phyloP scores from a whole-genome alignment of 2,113 vertebrate genomes.

The Xenopus laevis region DNA sequence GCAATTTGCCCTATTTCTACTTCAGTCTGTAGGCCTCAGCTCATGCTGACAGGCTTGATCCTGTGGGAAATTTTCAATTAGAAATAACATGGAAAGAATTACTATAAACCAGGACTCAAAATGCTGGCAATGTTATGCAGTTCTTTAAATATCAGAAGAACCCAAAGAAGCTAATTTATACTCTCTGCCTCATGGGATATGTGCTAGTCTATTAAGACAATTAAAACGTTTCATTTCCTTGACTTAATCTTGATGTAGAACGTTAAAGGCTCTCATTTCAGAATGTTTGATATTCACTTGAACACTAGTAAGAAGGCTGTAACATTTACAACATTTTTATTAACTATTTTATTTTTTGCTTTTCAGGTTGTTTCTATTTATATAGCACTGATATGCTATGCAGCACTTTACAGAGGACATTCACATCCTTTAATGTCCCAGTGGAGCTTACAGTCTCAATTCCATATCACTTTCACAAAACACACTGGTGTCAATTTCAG shows the following conservation, averaged over 20 bases:
- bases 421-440: no score
- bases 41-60: constrained; percentile 56
- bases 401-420: no score
- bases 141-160: constrained; percentile 23
- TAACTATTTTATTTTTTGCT: no score
- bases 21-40: constrained; percentile 55
- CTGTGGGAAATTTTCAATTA: constrained; percentile 66
- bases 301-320: no score
- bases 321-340: no score
- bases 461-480: no score
- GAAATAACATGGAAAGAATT: constrained; percentile 58
- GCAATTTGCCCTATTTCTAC: constrained; percentile 62
- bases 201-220: constrained; percentile 20
- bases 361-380: no score
- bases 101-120: constrained; percentile 60
- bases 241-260: background rate
- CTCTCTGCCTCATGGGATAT: constrained; percentile 43
- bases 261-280: background rate
- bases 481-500: no score
- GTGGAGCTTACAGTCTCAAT: no score
- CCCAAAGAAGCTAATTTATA: constrained; percentile 47
- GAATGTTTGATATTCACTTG: background rate
- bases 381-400: no score
- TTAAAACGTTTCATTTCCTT: background rate
- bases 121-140: constrained; percentile 40